Evolutionary conservation across 2,888 invertebrate genomes (phyloP).

Genomic region (Nomada fabriciana): DNA sequence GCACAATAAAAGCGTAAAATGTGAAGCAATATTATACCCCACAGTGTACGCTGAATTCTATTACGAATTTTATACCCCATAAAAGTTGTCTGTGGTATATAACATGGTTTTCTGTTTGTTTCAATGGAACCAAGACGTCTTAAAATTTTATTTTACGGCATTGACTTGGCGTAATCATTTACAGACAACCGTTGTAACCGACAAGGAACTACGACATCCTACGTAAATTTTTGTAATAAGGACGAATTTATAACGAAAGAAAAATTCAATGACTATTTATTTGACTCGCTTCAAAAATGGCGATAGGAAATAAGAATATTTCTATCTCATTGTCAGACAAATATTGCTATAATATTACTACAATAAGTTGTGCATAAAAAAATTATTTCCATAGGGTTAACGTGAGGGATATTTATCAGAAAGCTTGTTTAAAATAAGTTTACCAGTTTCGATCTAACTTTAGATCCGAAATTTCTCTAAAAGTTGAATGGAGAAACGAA

Average conservation of each 20-base stretch:
- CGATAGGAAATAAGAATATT: no score
- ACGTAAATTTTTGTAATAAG: background rate
- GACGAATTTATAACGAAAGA: background rate
- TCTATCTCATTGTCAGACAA: no score
- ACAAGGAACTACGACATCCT: background rate
- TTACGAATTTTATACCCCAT: slow-evolving; percentile 17
- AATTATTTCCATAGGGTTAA: no score
- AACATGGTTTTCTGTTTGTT: slow-evolving; percentile 1
- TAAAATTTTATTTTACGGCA: slow-evolving; percentile 17
- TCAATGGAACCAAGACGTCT: background rate
- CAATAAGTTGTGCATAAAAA: no score
- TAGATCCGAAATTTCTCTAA: no score
- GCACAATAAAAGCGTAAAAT: background rate
- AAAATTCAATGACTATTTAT: background rate
- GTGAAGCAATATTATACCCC: background rate
- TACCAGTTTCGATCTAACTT: no score
- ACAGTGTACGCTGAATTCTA: background rate
- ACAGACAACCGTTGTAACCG: background rate
- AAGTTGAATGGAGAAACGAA: background rate
- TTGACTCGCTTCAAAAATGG: no score
- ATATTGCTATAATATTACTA: no score
- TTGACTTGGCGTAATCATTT: slow-evolving; percentile 20
- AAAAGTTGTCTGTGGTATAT: slow-evolving; percentile 7
- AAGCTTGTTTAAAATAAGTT: no score
- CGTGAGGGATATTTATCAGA: no score